These are phyloP conservation scores for Matsumyia berberina DNA, from an alignment of 2,888 invertebrate species.

Conservation along the genomic window DNA sequence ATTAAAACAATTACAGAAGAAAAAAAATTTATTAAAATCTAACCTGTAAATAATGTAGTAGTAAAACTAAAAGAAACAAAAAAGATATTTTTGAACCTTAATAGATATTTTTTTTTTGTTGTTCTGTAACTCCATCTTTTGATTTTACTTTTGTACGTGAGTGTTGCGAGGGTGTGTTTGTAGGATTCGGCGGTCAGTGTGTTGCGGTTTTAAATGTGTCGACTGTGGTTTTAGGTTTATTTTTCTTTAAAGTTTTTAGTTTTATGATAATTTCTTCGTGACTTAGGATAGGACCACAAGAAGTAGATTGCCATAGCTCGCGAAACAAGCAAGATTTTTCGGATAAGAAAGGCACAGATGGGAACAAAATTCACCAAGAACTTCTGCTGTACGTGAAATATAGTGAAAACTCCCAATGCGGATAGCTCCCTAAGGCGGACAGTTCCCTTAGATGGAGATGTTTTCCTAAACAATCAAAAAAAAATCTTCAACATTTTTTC, in stretches of 20 bases:
- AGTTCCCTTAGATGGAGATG: too few species aligned
- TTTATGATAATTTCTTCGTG: neutral
- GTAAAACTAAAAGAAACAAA: constrained; percentile 45
- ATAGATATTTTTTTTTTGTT: constrained; percentile 32
- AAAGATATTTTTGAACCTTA: constrained; percentile 63
- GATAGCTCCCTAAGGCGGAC: too few species aligned
- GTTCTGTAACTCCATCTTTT: constrained; percentile 7
- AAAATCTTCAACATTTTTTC: too few species aligned
- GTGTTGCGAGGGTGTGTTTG: neutral
- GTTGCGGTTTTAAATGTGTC: neutral
- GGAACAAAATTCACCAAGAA: too few species aligned
- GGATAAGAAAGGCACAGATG: too few species aligned
- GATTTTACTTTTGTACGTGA: neutral
- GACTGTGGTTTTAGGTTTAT: constrained; percentile 7
- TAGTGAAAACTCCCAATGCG: too few species aligned
- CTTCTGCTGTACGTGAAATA: too few species aligned
- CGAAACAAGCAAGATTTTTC: too few species aligned
- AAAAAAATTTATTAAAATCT: constrained; percentile 28
- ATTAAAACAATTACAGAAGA: constrained; percentile 57
- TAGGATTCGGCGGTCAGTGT: neutral
- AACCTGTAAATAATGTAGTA: constrained; percentile 72
- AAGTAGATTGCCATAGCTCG: too few species aligned
- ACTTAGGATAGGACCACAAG: too few species aligned
- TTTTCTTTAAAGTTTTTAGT: neutral
- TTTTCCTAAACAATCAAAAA: too few species aligned